Base-by-base conservation (phyloP, 1,140 invertebrate genomes). In the Drosophila mojavensis region DNA sequence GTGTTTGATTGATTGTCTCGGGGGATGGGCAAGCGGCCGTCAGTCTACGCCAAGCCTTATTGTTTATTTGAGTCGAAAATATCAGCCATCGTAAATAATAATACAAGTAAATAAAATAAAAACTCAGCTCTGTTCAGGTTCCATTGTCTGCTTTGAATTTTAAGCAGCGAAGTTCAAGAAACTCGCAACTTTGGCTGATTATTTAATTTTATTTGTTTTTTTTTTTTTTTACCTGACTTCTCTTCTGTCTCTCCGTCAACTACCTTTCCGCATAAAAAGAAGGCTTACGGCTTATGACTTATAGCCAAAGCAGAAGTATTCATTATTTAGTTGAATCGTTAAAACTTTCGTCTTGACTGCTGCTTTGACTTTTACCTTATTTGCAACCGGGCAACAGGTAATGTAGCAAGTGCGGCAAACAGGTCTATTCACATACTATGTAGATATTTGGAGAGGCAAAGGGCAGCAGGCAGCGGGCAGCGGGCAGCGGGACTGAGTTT, bases 151-250 rank as follows among this genome's bases (percentile, higher is more conserved):
- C 13, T 48, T 47, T 69, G 65, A 36, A 69, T 74, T 61, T 62
- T 58, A 56, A 71, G 60, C 53, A 51, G 68, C 41, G 26, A 56
- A 74, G 71, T 74, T 74, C 58, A 74, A 74, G 53, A 69, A 74
- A 74, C 71, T 63, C 65, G 33, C 71, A 41, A 45, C 53, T 74
- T 54, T 59, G 15, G 36, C 43, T 69, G 65, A 74, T 74, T 74
- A 69, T 74, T 74, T 68, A 61, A 74, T 74, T 69, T 45, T 54
- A 20, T 15, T n/a, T 28, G 28, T 10, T 28, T 28, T 28, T 28
- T 30, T 28, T 28, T 30, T 30, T 24, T 24, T 48, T n/a, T 39
- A 6, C 7, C 15, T 26, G 13, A 0, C 48, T 17, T 2, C 7
- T 36, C 15, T 5, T 24, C 43, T 17, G 0, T 7, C n/a, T 20